A percentile compares a stretch with the other conserved stretches of the same genome.
phyloP scores from a whole-genome alignment of 2,797 vertebrate genomes.

The Scleropages formosus region DNA sequence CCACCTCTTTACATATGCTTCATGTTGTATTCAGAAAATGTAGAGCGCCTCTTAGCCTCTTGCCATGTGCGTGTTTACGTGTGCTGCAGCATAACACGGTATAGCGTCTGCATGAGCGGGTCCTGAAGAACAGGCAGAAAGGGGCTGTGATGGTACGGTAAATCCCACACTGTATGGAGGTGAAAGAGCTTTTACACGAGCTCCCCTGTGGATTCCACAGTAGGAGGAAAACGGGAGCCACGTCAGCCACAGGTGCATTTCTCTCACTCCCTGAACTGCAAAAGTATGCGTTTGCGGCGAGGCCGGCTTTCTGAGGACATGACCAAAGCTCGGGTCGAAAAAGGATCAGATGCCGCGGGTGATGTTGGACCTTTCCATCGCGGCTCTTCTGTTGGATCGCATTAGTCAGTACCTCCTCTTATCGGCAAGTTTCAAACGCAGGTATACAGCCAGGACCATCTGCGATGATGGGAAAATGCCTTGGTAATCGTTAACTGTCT shows the following conservation, averaged over 20 bases:
- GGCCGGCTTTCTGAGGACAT: neutral
- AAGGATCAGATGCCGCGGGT: neutral
- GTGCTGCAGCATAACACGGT: neutral
- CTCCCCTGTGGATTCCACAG: neutral
- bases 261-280: neutral
- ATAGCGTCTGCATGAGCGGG: neutral
- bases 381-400: no score
- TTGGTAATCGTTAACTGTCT: neutral
- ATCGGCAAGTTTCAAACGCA: no score
- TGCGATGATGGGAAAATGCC: neutral
- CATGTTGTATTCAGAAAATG: neutral
- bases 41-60: neutral
- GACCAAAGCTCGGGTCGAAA: neutral
- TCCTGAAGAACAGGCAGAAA: no score
- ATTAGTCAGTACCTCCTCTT: no score
- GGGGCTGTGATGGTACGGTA: neutral
- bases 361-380: no score
- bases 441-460: neutral
- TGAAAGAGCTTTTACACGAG: constrained; percentile 21
- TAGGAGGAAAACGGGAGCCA: neutral
- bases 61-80: neutral
- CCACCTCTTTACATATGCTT: neutral
- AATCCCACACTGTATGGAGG: constrained; percentile 14
- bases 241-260: neutral
- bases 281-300: neutral